Conservation (phyloP, 2,113 vertebrate genomes). For the Misgurnus mizolepis region DNA sequence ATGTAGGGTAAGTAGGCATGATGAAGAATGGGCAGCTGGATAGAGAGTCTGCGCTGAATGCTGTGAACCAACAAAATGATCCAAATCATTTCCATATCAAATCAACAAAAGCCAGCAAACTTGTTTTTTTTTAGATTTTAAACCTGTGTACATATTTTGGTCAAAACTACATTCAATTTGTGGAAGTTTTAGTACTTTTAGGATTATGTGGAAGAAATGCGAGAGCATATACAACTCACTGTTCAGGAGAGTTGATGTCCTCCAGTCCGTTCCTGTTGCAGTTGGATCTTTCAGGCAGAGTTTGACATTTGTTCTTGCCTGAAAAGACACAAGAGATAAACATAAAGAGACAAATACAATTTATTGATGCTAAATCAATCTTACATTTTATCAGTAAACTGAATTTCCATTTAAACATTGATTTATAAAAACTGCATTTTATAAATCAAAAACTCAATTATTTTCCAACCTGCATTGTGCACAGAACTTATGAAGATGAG, state of each 20-base stretch:
- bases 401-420: no score
- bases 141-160: background rate
- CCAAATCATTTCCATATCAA: background rate
- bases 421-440: background rate
- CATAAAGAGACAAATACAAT: background rate
- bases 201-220: background rate
- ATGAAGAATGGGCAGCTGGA: conserved; percentile 87
- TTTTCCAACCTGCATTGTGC: conserved; percentile 3
- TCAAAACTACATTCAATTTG: background rate
- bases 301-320: conserved; percentile 37
- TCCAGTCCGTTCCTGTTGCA: conserved; percentile 54
- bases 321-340: background rate
- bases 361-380: no score
- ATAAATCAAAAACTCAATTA: no score
- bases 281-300: conserved; percentile 16
- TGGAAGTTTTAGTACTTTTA: background rate
- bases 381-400: no score
- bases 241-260: conserved; percentile 87
- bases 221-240: conserved; percentile 70
- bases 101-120: no score
- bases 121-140: no score
- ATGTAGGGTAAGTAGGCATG: conserved; percentile 86
- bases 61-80: conserved; percentile 58
- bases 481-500: conserved; percentile 76
- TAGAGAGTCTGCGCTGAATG: conserved; percentile 83